A percentile compares a stretch with the other conserved stretches of the same genome.
These are phyloP conservation scores for Drosophila leonis DNA, from an alignment of 2,888 invertebrate species.

Conservation along the genomic window DNA sequence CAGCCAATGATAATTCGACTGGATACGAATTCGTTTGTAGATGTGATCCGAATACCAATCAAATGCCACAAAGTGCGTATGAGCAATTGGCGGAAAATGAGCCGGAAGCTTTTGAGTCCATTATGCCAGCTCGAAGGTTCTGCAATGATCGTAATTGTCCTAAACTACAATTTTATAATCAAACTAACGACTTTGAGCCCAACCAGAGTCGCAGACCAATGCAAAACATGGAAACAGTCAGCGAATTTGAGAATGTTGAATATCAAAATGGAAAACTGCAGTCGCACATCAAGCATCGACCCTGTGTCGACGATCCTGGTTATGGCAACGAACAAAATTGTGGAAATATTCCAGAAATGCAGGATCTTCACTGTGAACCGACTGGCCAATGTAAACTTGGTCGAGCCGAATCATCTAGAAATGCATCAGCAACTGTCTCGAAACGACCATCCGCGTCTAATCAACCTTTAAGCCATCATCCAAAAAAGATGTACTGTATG, in stretches of 20 bases:
- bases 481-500: not conserved
- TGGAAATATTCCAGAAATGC: not conserved
- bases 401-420: not conserved
- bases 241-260: not conserved
- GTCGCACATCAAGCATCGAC: too few relatives aligned
- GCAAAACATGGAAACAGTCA: not conserved
- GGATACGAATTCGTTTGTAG: too few relatives aligned
- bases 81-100: not conserved
- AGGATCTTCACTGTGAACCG: not conserved
- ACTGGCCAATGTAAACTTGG: not conserved
- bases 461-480: too few relatives aligned
- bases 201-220: not conserved
- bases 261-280: not conserved
- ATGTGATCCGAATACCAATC: not conserved
- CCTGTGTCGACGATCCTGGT: not conserved
- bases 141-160: conserved; percentile 1
- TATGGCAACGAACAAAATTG: not conserved
- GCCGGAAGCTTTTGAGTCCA: not conserved
- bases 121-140: too few relatives aligned
- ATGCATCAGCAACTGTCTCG: not conserved
- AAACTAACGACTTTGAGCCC: not conserved
- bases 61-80: not conserved
- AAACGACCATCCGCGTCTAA: not conserved
- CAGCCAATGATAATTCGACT: not conserved
- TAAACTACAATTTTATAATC: not conserved